Conservation (phyloP, 2,888 invertebrate genomes). For the Hymenopus coronatus region DNA sequence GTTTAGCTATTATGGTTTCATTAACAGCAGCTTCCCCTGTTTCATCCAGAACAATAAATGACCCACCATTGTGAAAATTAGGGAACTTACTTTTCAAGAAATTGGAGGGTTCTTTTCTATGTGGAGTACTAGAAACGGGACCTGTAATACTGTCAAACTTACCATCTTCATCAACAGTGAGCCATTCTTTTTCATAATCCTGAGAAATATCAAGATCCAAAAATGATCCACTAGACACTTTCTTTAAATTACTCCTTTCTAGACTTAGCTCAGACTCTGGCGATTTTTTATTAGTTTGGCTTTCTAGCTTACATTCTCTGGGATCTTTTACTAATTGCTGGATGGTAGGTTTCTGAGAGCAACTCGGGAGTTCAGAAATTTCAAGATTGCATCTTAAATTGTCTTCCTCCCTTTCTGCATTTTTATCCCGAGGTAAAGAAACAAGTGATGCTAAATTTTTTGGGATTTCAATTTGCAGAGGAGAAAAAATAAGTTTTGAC, state of each 20-base stretch:
- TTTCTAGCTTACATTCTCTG: not conserved
- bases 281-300: not conserved
- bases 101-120: not conserved
- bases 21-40: not conserved
- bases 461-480: not conserved
- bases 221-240: not conserved
- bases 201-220: not conserved
- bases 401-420: not conserved
- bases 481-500: not conserved
- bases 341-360: not conserved
- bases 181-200: not conserved
- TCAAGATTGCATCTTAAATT: not conserved
- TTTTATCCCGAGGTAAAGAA: not conserved
- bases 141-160: not conserved
- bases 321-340: not conserved
- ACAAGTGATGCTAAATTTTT: not conserved
- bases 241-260: not conserved
- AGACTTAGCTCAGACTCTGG: not conserved
- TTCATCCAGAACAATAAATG: not conserved
- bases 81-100: not conserved
- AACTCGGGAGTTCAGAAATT: not conserved
- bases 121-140: not conserved
- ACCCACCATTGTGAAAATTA: not conserved
- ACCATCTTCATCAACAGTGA: not conserved
- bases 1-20: not conserved